phyloP scores from a whole-genome alignment of 2,797 vertebrate genomes.

The Coluber constrictor region DNA sequence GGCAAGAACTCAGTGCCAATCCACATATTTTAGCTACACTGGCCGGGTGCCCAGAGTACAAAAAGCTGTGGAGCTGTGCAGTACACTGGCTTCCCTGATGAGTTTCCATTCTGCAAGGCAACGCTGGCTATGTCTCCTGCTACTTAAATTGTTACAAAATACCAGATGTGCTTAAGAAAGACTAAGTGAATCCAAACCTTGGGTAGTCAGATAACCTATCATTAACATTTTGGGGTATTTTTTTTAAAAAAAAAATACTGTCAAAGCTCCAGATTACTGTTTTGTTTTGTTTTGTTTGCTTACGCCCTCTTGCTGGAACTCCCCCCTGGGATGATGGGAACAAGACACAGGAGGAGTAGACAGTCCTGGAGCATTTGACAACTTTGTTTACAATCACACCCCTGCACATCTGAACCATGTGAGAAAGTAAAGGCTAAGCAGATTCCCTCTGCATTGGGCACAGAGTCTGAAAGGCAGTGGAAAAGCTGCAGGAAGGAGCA shows the following conservation, averaged over 20 bases:
- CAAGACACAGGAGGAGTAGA: constrained; percentile 63
- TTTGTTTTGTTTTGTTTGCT: constrained; percentile 77
- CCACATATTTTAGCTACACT: constrained; percentile 83
- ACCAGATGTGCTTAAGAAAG: constrained; percentile 81
- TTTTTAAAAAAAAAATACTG: constrained; percentile 58
- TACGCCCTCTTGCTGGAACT: constrained; percentile 72
- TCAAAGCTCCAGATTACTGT: constrained; percentile 74
- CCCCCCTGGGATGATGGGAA: constrained; percentile 71
- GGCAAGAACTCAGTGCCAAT: constrained; percentile 81
- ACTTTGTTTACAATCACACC: constrained; percentile 71
- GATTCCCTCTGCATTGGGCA: constrained; percentile 40
- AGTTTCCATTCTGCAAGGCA: constrained; percentile 87
- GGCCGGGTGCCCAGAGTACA: constrained; percentile 81
- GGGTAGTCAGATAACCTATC: constrained; percentile 82
- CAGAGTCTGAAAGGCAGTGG: constrained; percentile 39
- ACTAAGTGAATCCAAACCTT: constrained; percentile 73
- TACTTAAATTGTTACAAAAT: constrained; percentile 87
- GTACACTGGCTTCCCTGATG: constrained; percentile 81
- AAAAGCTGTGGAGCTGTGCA: constrained; percentile 80
- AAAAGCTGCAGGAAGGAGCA: constrained; percentile 59
- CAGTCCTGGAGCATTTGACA: constrained; percentile 58
- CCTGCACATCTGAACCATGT: constrained; percentile 71
- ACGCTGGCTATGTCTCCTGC: constrained; percentile 79
- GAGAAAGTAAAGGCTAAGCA: constrained; percentile 68
- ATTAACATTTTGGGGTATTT: constrained; percentile 77